These are phyloP conservation scores for Drosophila lacteicornis DNA, from an alignment of 1,140 invertebrate genomes.

Conservation along the genomic window DNA sequence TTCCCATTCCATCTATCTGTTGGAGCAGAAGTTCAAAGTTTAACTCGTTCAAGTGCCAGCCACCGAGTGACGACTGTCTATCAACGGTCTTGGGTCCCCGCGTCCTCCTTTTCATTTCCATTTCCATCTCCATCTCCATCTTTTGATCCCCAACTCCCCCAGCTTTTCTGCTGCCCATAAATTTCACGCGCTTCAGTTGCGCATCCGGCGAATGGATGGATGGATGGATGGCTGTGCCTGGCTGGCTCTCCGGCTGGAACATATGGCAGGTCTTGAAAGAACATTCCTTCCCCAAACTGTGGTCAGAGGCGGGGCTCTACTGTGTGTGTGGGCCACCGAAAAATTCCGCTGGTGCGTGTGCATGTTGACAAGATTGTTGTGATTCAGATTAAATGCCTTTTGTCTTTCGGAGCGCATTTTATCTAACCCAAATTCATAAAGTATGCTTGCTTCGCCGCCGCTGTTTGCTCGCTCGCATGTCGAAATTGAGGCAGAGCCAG, in stretches of 20 bases:
- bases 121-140: slow-evolving; percentile 10
- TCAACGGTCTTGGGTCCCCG: slow-evolving; percentile 27
- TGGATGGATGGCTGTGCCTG: slow-evolving; percentile 19
- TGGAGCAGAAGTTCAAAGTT: slow-evolving; percentile 67
- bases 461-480: slow-evolving; percentile 42
- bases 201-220: slow-evolving; percentile 63
- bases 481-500: slow-evolving; percentile 47
- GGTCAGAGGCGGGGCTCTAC: neutral
- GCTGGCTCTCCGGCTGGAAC: slow-evolving; percentile 38
- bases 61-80: slow-evolving; percentile 68
- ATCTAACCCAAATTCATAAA: slow-evolving; percentile 76
- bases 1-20: slow-evolving; percentile 10
- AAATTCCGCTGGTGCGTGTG: slow-evolving; percentile 20
- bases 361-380: slow-evolving; percentile 79
- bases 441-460: slow-evolving; percentile 40
- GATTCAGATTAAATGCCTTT: slow-evolving; percentile 77
- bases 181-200: slow-evolving; percentile 77
- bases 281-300: slow-evolving; percentile 42
- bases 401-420: slow-evolving; percentile 68
- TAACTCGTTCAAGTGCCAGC: slow-evolving; percentile 71
- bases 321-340: slow-evolving; percentile 43
- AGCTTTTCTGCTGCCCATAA: slow-evolving; percentile 52
- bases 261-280: slow-evolving; percentile 69
- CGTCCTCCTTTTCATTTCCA: slow-evolving; percentile 9
- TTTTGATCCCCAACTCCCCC: slow-evolving; percentile 6